phyloP scores from a whole-genome alignment of 2,113 vertebrate genomes.

The Oplegnathus fasciatus region DNA sequence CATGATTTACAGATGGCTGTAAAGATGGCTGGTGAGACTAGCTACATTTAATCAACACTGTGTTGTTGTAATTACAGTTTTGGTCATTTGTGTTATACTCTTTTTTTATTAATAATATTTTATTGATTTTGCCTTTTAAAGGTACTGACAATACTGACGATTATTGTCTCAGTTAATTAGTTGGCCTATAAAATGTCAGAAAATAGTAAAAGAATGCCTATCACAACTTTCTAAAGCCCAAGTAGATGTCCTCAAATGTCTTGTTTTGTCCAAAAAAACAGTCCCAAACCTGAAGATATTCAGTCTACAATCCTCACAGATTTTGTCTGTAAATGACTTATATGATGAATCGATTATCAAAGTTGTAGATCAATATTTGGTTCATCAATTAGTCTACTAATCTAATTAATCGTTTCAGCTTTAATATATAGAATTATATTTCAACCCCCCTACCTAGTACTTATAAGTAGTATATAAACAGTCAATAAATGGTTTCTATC shows the following conservation, averaged over 20 bases:
- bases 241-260: neutral
- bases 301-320: neutral
- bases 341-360: too few relatives aligned
- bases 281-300: neutral
- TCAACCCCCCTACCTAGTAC: too few relatives aligned
- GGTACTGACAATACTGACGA: neutral
- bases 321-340: too few relatives aligned
- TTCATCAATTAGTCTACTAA: too few relatives aligned
- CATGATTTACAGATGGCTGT: too few relatives aligned
- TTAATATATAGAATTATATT: too few relatives aligned
- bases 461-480: too few relatives aligned
- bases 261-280: neutral
- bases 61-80: neutral
- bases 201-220: neutral
- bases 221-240: neutral
- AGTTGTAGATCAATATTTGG: too few relatives aligned
- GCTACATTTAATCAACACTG: neutral
- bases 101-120: too few relatives aligned
- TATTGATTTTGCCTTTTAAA: neutral
- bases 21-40: neutral
- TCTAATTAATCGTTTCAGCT: too few relatives aligned
- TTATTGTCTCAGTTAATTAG: neutral
- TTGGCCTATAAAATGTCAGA: neutral
- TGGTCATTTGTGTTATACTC: neutral
- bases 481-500: too few relatives aligned